Conservation (phyloP, 2,113 vertebrate genomes). For the Amblyopsis rosae region DNA sequence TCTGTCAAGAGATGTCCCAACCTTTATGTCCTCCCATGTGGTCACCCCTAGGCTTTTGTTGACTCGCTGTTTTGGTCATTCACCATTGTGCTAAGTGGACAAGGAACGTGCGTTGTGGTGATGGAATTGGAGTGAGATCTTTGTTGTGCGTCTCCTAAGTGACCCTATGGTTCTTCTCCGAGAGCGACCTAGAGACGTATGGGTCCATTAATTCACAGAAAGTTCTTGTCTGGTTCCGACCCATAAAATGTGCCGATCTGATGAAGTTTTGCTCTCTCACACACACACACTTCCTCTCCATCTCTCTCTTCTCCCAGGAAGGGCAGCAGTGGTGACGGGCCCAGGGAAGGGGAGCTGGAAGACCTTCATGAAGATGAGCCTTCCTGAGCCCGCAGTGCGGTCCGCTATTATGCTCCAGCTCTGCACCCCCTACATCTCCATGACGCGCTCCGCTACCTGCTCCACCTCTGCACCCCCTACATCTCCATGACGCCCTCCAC, state of each 20-base stretch:
- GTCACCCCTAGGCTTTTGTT: no score
- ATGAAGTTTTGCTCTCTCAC: neutral
- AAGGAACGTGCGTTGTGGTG: no score
- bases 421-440: conserved; percentile 4
- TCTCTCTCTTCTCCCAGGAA: conserved; percentile 62
- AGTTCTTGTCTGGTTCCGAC: no score
- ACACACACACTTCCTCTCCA: neutral
- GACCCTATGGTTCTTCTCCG: no score
- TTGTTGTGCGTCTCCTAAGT: no score
- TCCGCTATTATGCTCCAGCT: neutral
- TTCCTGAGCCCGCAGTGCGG: conserved; percentile 53
- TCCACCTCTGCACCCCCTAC: neutral
- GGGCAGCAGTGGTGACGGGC: conserved; percentile 74
- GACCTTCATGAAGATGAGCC: conserved; percentile 80
- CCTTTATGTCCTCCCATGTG: no score
- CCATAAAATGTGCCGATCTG: neutral
- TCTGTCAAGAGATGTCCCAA: no score
- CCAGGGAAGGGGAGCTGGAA: conserved; percentile 77
- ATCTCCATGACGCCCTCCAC: neutral
- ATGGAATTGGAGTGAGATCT: no score
- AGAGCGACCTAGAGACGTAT: no score
- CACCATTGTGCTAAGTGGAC: no score
- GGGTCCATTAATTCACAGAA: no score
- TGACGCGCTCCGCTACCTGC: neutral
- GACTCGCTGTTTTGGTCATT: no score